Evolutionary conservation across 1,140 invertebrate species (phyloP), one percentile per base, ranked within the genome.

Genomic region (Drosophila elegans): DNA sequence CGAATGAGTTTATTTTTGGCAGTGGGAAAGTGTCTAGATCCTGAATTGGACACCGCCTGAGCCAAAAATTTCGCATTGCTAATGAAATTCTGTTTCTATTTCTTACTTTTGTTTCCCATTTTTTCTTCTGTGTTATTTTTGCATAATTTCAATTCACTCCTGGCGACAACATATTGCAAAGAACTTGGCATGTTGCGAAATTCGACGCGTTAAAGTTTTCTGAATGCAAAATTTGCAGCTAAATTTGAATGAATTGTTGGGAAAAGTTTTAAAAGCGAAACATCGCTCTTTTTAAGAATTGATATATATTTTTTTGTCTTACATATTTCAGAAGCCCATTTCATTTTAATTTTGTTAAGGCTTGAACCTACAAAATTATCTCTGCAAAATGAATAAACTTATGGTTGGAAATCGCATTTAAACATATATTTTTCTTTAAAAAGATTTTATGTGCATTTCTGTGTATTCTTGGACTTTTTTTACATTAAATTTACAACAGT

Each of bases 41-140:
- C 42, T 46, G 64, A 71, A 71, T 71, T 36, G 68, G 62, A 59
- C 56, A 61, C 74, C 73, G 78, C 48, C 63, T 74, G 82, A 69
- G 74, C 74, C 56, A 78, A 63, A 63, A 60, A 85, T 83, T 76
- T 76, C 67, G 83, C 69, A 83, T 88, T 83, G 74, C 76, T 88
- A 86, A 86, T 86, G 75, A 77, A 88, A 83, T 88, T 64, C 68
- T 71, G 53, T 71, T 72, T 86, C 75, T 79, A 88, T 86, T 86
- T 77, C 79, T 86, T 76, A 83, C 62, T 86, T 81, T 88, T 88
- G 83, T 80, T 42, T 49, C 21, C 21, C 12, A n/a, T 34, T 48
- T 51, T 67, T 81, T 66, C 59, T 80, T 61, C 52, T 79, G 71
- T 79, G 51, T 79, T 74, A 83, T 88, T 85, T 86, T 86, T 86